Conservation (phyloP, 2,113 vertebrate species). For the Aegotheles bennettii region DNA sequence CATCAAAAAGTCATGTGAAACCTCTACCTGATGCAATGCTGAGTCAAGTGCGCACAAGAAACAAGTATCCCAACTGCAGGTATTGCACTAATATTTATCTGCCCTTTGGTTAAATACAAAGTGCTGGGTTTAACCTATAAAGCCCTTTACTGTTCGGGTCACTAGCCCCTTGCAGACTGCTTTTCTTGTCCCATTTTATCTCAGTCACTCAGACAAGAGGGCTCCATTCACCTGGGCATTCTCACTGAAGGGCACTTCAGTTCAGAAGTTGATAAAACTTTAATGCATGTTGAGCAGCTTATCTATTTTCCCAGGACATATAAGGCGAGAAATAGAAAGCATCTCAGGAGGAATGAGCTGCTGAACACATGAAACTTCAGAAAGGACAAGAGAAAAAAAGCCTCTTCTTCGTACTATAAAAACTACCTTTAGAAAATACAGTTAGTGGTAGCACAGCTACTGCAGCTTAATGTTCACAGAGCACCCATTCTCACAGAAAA, state of each 20-base stretch:
- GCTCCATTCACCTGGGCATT: conserved; percentile 9
- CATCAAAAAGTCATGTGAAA: neutral
- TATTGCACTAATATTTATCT: neutral
- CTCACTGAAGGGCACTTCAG: neutral
- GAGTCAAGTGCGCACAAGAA: neutral
- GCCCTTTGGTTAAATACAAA: neutral
- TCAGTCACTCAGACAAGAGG: conserved; percentile 12
- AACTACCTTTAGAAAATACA: neutral
- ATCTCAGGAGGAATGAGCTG: neutral
- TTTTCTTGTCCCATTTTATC: conserved; percentile 7
- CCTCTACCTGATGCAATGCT: neutral
- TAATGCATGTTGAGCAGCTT: conserved; percentile 26
- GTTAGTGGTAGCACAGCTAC: neutral
- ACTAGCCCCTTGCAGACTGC: neutral
- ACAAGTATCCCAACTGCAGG: neutral
- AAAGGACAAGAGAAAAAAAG: neutral
- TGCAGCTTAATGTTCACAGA: neutral
- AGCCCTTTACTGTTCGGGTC: neutral
- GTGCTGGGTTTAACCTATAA: neutral
- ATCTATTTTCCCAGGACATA: conserved; percentile 28
- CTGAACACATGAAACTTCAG: neutral
- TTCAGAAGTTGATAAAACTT: conserved; percentile 8
- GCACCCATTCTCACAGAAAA: neutral
- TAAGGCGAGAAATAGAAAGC: neutral
- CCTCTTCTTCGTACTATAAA: neutral